Percentiles rank a stretch among this genome's conserved stretches.
These are phyloP conservation scores for Falco biarmicus DNA, from an alignment of 2,797 vertebrate genomes.

Conservation along the genomic window DNA sequence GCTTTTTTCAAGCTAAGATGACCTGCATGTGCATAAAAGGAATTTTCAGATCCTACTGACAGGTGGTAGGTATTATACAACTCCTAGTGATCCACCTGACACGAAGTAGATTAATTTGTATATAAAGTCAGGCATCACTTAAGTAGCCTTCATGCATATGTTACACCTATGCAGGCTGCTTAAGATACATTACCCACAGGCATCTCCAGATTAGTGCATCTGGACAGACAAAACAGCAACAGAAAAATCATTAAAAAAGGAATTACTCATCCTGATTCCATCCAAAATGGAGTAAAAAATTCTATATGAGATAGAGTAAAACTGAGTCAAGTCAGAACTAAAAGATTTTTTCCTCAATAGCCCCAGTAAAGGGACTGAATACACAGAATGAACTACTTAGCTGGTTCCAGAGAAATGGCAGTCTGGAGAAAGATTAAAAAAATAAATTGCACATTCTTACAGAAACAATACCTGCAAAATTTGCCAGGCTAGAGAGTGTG, in stretches of 20 bases:
- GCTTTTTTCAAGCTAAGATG: background rate
- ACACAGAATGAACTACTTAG: background rate
- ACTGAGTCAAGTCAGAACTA: background rate
- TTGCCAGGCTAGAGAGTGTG: background rate
- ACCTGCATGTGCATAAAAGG: background rate
- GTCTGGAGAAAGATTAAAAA: background rate
- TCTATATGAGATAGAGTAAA: background rate
- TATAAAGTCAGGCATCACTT: background rate
- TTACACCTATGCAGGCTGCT: background rate
- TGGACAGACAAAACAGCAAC: background rate
- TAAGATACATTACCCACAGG: background rate
- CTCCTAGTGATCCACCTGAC: background rate
- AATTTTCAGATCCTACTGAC: background rate
- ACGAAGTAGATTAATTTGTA: background rate
- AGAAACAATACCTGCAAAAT: background rate
- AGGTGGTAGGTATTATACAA: background rate
- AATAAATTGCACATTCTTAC: background rate
- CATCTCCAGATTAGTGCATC: background rate
- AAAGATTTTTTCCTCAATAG: background rate
- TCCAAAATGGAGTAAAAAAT: background rate
- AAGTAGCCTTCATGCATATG: background rate
- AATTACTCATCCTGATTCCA: background rate
- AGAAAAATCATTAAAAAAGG: background rate
- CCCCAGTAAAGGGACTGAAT: background rate
- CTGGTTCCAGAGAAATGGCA: background rate